These are phyloP conservation scores for Sander vitreus DNA, from an alignment of 2,113 vertebrate genomes.

Conservation along the genomic window DNA sequence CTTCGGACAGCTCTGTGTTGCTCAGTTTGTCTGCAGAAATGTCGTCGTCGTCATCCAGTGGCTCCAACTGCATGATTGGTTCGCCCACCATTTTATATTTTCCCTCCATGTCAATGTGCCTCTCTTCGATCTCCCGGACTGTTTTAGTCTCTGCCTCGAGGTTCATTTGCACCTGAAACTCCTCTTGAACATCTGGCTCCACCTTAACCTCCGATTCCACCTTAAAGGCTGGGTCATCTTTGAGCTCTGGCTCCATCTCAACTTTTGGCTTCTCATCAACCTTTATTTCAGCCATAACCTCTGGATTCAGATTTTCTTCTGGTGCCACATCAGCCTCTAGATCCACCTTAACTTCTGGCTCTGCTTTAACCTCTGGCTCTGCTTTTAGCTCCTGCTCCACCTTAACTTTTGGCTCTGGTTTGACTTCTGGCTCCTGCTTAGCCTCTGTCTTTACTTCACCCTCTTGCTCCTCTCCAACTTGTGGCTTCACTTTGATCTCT, in stretches of 20 bases:
- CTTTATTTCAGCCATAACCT: neutral
- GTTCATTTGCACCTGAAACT: constrained; percentile 3
- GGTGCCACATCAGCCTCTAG: constrained; percentile 1
- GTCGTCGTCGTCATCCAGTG: neutral
- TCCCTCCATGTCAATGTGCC: constrained; percentile 5
- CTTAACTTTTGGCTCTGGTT: neutral
- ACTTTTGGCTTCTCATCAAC: neutral
- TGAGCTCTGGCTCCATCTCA: constrained; percentile 1
- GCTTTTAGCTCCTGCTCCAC: neutral
- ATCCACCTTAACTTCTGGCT: neutral
- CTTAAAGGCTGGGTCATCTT: constrained; percentile 5
- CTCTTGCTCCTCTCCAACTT: neutral
- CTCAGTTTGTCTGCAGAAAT: neutral
- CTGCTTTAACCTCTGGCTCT: neutral
- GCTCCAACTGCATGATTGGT: constrained; percentile 36
- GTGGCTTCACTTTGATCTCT: neutral
- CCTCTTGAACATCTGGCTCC: constrained; percentile 11
- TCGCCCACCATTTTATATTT: neutral
- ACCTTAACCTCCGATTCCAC: neutral
- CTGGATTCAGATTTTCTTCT: constrained; percentile 11
- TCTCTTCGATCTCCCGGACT: neutral
- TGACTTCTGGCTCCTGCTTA: neutral
- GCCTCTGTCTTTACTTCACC: neutral
- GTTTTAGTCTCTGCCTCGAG: neutral
- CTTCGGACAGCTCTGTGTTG: neutral